A percentile compares a stretch with the other conserved stretches of the same genome.
Conservation (phyloP, 64 coral and sea anemone species). For the Dendrophyllia cribrosa region DNA sequence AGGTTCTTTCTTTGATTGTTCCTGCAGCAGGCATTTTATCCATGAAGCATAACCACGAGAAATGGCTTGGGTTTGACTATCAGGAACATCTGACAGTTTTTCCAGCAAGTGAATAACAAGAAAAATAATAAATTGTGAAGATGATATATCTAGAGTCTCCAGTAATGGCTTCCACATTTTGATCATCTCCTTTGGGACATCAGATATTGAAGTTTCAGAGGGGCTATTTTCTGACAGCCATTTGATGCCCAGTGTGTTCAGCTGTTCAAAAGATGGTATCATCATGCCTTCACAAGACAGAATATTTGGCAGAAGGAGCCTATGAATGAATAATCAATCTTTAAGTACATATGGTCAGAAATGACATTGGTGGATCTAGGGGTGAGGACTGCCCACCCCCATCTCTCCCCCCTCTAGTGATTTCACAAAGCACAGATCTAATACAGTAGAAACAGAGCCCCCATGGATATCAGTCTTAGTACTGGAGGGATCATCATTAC, state of each 20-base stretch:
- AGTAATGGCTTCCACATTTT: constrained; percentile 76
- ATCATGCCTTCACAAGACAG: constrained; percentile 12
- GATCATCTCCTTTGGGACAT: constrained; percentile 35
- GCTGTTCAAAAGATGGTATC: constrained; percentile 29
- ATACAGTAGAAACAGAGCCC: too few relatives aligned
- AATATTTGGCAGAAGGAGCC: constrained; percentile 5
- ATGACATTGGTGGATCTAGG: too few relatives aligned
- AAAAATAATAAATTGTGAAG: constrained; percentile 70
- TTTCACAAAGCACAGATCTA: too few relatives aligned
- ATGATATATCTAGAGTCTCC: constrained; percentile 66
- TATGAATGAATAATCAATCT: neutral
- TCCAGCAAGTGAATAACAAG: constrained; percentile 36
- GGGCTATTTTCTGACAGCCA: neutral
- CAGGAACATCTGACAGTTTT: neutral
- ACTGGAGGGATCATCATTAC: too few relatives aligned
- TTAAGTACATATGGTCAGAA: too few relatives aligned
- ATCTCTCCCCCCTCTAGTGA: too few relatives aligned
- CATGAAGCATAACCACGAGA: constrained; percentile 28
- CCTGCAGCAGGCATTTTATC: constrained; percentile 53
- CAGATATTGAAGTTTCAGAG: neutral
- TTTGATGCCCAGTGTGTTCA: constrained; percentile 14
- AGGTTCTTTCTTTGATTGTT: constrained; percentile 2
- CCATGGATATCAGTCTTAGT: too few relatives aligned
- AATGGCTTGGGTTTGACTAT: neutral
- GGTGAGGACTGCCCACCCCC: too few relatives aligned